phyloP scores from a whole-genome alignment of 1,140 invertebrate genomes.

The Pseudoatta argentina region DNA sequence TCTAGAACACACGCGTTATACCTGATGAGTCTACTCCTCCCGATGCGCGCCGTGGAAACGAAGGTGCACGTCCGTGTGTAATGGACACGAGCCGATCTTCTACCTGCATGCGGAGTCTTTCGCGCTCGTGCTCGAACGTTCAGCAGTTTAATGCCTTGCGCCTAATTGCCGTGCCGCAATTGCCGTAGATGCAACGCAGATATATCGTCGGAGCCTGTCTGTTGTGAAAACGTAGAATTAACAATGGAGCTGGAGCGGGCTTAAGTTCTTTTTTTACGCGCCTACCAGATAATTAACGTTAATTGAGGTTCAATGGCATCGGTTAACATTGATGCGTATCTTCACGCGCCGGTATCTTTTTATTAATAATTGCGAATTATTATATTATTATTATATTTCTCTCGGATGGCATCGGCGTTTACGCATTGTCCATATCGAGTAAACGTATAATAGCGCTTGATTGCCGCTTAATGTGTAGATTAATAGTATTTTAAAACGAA shows the following conservation, averaged over 20 bases:
- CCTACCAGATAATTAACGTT: slow-evolving; percentile 66
- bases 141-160: slow-evolving; percentile 66
- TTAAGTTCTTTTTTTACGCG: slow-evolving; percentile 31
- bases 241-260: slow-evolving; percentile 38
- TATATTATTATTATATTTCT: neutral
- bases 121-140: slow-evolving; percentile 13
- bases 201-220: slow-evolving; percentile 77
- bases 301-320: slow-evolving; percentile 60
- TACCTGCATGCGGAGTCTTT: neutral
- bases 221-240: slow-evolving; percentile 83
- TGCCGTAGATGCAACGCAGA: slow-evolving; percentile 76
- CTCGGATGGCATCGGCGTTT: neutral
- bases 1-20: slow-evolving; percentile 86
- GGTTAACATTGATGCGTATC: slow-evolving; percentile 15
- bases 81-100: slow-evolving; percentile 12
- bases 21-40: slow-evolving; percentile 75
- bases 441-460: neutral
- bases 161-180: slow-evolving; percentile 81
- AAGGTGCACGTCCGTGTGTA: slow-evolving; percentile 35
- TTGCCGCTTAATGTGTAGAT: neutral
- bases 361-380: slow-evolving; percentile 15
- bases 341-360: neutral
- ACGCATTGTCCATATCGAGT: neutral
- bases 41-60: slow-evolving; percentile 63
- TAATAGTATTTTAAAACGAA: slow-evolving; percentile 42